These are phyloP conservation scores for Globodera rostochiensis DNA, from an alignment of 1,140 invertebrate species.

Conservation along the genomic window DNA sequence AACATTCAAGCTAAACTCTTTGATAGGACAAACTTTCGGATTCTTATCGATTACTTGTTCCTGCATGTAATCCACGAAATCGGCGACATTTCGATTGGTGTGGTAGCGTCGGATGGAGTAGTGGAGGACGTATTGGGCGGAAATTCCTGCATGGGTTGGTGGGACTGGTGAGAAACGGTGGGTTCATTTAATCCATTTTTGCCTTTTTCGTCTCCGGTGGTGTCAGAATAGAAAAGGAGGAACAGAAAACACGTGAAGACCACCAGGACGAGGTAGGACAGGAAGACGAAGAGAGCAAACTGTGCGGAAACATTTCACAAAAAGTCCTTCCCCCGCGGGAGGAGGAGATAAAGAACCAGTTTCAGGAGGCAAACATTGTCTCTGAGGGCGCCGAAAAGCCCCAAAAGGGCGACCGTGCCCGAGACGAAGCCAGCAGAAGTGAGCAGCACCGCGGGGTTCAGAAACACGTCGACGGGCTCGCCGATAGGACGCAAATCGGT, in stretches of 20 bases:
- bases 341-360: constrained; percentile 40
- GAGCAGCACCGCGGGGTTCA: constrained; percentile 62
- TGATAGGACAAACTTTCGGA: not conserved
- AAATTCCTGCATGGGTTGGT: constrained; percentile 35
- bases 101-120: constrained; percentile 57
- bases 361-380: constrained; percentile 63
- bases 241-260: constrained; percentile 57
- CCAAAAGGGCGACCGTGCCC: constrained; percentile 55
- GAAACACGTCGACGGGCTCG: constrained; percentile 56
- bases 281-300: constrained; percentile 58
- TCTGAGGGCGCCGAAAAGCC: constrained; percentile 55
- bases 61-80: constrained; percentile 63
- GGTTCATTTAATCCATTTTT: not conserved
- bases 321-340: not conserved
- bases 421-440: constrained; percentile 54
- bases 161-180: too few species aligned
- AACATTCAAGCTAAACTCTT: constrained; percentile 62
- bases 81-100: constrained; percentile 56
- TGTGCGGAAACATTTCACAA: constrained; percentile 39
- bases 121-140: constrained; percentile 50
- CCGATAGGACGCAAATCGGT: constrained; percentile 58
- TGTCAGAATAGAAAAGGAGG: constrained; percentile 63
- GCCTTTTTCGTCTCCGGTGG: not conserved
- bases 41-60: constrained; percentile 48
- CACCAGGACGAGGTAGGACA: constrained; percentile 59